Conservation (phyloP, 2,888 invertebrate genomes). For the Coenonympha glycerion region DNA sequence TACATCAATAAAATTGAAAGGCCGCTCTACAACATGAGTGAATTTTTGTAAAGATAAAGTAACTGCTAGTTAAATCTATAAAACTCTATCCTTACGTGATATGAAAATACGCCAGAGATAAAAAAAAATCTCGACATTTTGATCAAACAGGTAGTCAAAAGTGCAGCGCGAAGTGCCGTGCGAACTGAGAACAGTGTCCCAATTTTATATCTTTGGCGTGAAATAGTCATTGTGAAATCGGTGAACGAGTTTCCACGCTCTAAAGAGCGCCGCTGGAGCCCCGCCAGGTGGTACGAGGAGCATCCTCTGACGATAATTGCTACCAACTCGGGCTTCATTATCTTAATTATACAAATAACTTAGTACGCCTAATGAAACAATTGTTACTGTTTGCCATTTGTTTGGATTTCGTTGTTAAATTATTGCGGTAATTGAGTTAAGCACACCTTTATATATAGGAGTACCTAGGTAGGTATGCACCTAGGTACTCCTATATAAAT, state of each 20-base stretch:
- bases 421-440: constrained; percentile 1
- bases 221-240: constrained; percentile 43
- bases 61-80: not conserved
- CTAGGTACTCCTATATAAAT: too few species aligned
- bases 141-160: constrained; percentile 21
- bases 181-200: constrained; percentile 31
- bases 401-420: constrained; percentile 19
- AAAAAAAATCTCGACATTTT: constrained; percentile 17
- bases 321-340: constrained; percentile 67
- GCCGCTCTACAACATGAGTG: too few species aligned
- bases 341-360: constrained; percentile 46
- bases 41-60: not conserved
- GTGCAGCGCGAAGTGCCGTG: constrained; percentile 25
- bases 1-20: too few species aligned
- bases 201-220: constrained; percentile 38
- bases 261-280: constrained; percentile 61
- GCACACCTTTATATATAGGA: too few species aligned
- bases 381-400: constrained; percentile 26
- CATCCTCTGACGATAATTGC: constrained; percentile 66
- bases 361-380: constrained; percentile 37
- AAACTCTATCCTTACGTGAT: not conserved
- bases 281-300: constrained; percentile 65
- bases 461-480: not conserved
- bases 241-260: constrained; percentile 47
- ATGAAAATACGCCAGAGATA: not conserved